Base-by-base conservation (phyloP, 1,140 invertebrate species). In the Drosophila murphyi region DNA sequence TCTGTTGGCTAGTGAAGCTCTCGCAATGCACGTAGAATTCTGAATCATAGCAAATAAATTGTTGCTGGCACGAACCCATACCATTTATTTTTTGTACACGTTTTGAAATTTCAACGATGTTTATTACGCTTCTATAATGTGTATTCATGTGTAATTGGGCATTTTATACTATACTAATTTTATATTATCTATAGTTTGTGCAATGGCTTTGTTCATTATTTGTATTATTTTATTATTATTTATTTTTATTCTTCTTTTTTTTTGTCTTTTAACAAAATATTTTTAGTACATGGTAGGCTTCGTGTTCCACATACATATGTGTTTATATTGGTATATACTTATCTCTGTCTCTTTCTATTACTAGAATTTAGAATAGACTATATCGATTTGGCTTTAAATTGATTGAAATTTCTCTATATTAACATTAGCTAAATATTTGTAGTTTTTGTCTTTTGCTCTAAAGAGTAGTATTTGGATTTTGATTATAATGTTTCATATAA, bases 61-160 rank as follows among this genome's bases (percentile, higher is more conserved):
- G 8, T 52, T 32, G 52, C 47, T 62, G 70, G 62, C 72, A 85
- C 76, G 47, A 54, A 47, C 29, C 41, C 8, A 45, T 8, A 35
- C 8, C 28, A 54, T 10, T 52, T 31, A 41, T 37, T 78, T 71
- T 81, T 81, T 71, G 76, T 62, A 72, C 81, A 78, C 78, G 75
- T 70, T 86, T 41, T 74, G 67, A 71, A 78, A 78, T 82, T 71
- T 72, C 72, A 82, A 82, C 80, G 80, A 78, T 78, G 82, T 79
- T 82, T 78, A 81, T 72, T 82, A 69, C 79, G 62, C 69, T 78
- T 43, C 10, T n/a, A n/a, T n/a, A 43, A n/a, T 43, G 10, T 43
- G 10, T n/a, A 20, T 43, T 43, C 39, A 43, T 43, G 31, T 57
- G 28, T 41, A 43, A 43, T 28, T n/a, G 29, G 28, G 35, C 37